These are phyloP conservation scores for Semotilus atromaculatus DNA, from an alignment of 2,797 vertebrate genomes.

Conservation along the genomic window DNA sequence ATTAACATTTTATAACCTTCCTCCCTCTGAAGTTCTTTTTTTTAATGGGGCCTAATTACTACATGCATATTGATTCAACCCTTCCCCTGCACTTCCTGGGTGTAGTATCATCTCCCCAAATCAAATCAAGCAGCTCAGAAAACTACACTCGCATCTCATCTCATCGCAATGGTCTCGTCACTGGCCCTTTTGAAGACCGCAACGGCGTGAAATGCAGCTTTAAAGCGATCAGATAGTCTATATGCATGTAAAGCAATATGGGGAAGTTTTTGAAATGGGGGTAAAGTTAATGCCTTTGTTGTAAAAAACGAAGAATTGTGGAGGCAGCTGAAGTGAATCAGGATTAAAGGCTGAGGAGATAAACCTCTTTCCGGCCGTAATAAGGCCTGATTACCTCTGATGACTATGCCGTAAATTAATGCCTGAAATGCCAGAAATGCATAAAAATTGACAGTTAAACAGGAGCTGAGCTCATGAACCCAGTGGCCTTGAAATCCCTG, in stretches of 20 bases:
- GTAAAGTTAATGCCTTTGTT: slow-evolving; percentile 58
- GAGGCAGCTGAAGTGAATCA: slow-evolving; percentile 61
- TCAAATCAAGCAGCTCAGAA: slow-evolving; percentile 58
- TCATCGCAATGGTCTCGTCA: slow-evolving; percentile 50
- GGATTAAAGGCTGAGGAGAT: slow-evolving; percentile 66
- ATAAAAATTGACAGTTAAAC: slow-evolving; percentile 64
- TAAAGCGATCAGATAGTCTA: slow-evolving; percentile 24
- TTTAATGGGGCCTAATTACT: slow-evolving; percentile 80
- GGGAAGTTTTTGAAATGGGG: slow-evolving; percentile 54
- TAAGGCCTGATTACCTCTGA: slow-evolving; percentile 63
- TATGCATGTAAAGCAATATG: slow-evolving; percentile 42
- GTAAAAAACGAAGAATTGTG: slow-evolving; percentile 44
- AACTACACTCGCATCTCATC: slow-evolving; percentile 41
- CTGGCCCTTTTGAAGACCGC: slow-evolving; percentile 47
- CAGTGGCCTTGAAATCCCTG: slow-evolving; percentile 56
- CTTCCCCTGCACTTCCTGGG: slow-evolving; percentile 60
- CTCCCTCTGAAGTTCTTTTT: slow-evolving; percentile 73
- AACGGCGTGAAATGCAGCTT: slow-evolving; percentile 44
- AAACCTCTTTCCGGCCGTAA: slow-evolving; percentile 57
- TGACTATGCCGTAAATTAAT: slow-evolving; percentile 61
- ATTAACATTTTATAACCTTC: slow-evolving; percentile 78
- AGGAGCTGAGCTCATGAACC: slow-evolving; percentile 53
- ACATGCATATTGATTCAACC: slow-evolving; percentile 67
- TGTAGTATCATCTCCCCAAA: slow-evolving; percentile 60
- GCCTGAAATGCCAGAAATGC: slow-evolving; percentile 56